Conservation (phyloP, 2,797 vertebrate species). For the Tenualosa ilisha region DNA sequence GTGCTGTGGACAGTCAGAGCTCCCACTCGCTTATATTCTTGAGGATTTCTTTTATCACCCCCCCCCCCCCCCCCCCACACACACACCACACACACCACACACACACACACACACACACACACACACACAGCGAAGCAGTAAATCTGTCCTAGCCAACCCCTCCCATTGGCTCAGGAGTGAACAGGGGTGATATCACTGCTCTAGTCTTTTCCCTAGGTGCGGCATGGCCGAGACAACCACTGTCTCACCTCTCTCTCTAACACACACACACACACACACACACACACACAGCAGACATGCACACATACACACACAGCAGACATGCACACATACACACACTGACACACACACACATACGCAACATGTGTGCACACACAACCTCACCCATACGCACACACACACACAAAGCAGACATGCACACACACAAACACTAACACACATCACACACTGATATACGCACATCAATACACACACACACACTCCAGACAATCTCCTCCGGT, state of each 20-base stretch:
- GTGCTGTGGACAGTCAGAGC: conserved; percentile 43
- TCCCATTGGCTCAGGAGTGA: conserved; percentile 40
- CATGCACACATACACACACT: too few species aligned
- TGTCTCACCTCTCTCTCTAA: background rate
- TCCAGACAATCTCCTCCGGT: conserved; percentile 59
- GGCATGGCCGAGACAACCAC: background rate
- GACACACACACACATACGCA: too few species aligned
- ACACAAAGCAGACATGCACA: too few species aligned
- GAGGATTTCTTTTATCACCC: conserved; percentile 41
- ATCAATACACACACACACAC: conserved; percentile 31
- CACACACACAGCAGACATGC: background rate
- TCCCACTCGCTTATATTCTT: conserved; percentile 45
- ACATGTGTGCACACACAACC: too few species aligned
- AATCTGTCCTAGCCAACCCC: background rate
- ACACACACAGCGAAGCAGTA: too few species aligned
- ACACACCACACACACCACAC: too few species aligned
- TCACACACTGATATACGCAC: conserved; percentile 11
- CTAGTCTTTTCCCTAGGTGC: background rate
- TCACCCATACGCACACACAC: too few species aligned
- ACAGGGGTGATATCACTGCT: background rate
- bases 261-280: too few species aligned
- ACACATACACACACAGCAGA: background rate
- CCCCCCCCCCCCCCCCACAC: background rate
- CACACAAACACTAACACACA: too few species aligned
- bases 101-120: too few species aligned